These are phyloP conservation scores for Paramuricea clavata DNA, from an alignment of 92 coral and sea anemone species.

Conservation along the genomic window DNA sequence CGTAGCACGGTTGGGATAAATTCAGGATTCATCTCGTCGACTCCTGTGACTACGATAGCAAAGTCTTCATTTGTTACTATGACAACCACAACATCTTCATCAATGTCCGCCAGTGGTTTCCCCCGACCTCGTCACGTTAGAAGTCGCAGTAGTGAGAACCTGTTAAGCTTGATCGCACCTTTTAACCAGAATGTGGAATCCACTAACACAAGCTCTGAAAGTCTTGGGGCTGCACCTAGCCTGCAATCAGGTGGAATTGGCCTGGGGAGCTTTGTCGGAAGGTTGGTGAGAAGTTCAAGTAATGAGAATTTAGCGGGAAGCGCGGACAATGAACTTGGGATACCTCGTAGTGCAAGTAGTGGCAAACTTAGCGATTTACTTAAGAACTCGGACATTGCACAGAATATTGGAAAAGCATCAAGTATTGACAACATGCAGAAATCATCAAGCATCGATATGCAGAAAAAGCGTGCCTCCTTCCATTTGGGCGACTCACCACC, in stretches of 20 bases:
- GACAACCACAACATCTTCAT: conserved; percentile 70
- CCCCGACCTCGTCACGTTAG: conserved; percentile 76
- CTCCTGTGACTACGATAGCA: conserved; percentile 82
- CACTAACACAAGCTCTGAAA: conserved; percentile 2
- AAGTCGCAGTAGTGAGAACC: conserved; percentile 90
- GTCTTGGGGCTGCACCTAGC: background rate
- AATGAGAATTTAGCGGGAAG: conserved; percentile 84
- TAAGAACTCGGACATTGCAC: conserved; percentile 63
- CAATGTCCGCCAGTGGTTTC: conserved; percentile 52
- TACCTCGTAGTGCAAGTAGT: conserved; percentile 84
- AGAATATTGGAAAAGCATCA: conserved; percentile 88
- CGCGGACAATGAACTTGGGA: conserved; percentile 52
- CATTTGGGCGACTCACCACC: conserved; percentile 88
- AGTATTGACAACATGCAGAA: conserved; percentile 75
- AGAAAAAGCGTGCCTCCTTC: conserved; percentile 58
- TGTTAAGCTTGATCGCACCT: conserved; percentile 63
- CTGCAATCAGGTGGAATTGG: conserved; percentile 30
- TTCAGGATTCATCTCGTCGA: conserved; percentile 68
- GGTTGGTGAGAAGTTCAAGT: conserved; percentile 90
- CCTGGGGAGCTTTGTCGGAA: conserved; percentile 70
- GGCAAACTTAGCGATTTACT: conserved; percentile 86
- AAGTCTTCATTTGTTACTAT: conserved; percentile 64
- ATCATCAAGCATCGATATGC: conserved; percentile 80
- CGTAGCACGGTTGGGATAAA: conserved; percentile 58
- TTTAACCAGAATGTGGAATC: conserved; percentile 1